These are phyloP conservation scores for Dasysyrphus albostriatus DNA, from an alignment of 2,888 invertebrate genomes.

Conservation along the genomic window DNA sequence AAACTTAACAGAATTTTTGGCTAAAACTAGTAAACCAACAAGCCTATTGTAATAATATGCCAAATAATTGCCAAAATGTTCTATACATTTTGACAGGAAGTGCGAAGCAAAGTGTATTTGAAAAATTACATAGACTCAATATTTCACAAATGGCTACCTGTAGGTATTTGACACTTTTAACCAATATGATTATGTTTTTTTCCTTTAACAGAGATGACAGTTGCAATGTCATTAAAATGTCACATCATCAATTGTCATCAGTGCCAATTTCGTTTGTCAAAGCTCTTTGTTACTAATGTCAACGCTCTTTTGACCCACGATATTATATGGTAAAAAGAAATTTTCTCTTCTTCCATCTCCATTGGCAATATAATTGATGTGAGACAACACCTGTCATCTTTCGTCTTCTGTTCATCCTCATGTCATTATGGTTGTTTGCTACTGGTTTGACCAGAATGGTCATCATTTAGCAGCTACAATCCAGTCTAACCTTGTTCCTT, in stretches of 20 bases:
- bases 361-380: slow-evolving; percentile 32
- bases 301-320: not conserved
- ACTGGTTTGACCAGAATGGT: slow-evolving; percentile 42
- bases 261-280: not conserved
- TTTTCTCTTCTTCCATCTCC: slow-evolving; percentile 4
- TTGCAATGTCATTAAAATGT: not conserved
- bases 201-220: not conserved
- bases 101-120: too few relatives aligned
- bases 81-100: too few relatives aligned
- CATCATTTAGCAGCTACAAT: slow-evolving; percentile 1
- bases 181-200: not conserved
- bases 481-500: slow-evolving; percentile 44
- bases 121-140: too few relatives aligned
- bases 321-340: not conserved
- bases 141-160: too few relatives aligned
- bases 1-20: too few relatives aligned
- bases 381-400: slow-evolving; percentile 40
- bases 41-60: too few relatives aligned
- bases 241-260: not conserved
- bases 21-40: too few relatives aligned
- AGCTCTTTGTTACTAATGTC: not conserved
- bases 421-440: slow-evolving; percentile 32
- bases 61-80: too few relatives aligned
- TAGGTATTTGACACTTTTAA: not conserved
- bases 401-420: slow-evolving; percentile 45